Conservation (phyloP, 2,888 invertebrate species). For the Ischnus inquisitorius region DNA sequence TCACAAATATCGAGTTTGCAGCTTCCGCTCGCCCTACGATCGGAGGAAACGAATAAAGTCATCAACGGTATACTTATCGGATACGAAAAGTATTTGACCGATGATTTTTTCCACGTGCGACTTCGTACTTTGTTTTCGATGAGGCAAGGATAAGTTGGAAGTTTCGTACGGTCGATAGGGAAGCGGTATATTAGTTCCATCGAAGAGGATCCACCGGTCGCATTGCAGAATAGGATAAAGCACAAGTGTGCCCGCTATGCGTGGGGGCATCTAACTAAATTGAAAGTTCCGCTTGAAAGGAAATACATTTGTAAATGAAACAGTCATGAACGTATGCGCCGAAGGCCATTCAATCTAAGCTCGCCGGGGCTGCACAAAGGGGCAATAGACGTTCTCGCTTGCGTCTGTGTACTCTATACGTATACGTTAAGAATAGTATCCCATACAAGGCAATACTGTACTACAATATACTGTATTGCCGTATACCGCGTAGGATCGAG, state of each 20-base stretch:
- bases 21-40: too few species aligned
- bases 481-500: neutral
- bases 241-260: constrained; percentile 4
- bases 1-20: too few species aligned
- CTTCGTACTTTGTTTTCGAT: neutral
- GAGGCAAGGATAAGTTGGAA: too few species aligned
- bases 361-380: constrained; percentile 29
- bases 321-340: constrained; percentile 82
- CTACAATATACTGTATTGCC: constrained; percentile 4
- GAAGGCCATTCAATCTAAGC: constrained; percentile 81
- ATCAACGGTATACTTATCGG: too few species aligned
- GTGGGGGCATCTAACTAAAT: constrained; percentile 81
- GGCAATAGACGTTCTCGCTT: constrained; percentile 44
- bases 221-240: constrained; percentile 7
- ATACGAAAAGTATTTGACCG: too few species aligned
- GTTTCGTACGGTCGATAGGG: neutral
- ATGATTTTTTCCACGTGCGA: too few species aligned
- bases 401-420: neutral
- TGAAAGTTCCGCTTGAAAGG: constrained; percentile 83
- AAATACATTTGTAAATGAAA: constrained; percentile 85
- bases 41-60: too few species aligned
- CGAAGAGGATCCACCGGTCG: constrained; percentile 25
- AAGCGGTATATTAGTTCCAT: neutral
- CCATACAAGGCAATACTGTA: neutral
- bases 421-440: constrained; percentile 2